Conservation (phyloP, 2,888 invertebrate species). For the Mesorhabditis belari region DNA sequence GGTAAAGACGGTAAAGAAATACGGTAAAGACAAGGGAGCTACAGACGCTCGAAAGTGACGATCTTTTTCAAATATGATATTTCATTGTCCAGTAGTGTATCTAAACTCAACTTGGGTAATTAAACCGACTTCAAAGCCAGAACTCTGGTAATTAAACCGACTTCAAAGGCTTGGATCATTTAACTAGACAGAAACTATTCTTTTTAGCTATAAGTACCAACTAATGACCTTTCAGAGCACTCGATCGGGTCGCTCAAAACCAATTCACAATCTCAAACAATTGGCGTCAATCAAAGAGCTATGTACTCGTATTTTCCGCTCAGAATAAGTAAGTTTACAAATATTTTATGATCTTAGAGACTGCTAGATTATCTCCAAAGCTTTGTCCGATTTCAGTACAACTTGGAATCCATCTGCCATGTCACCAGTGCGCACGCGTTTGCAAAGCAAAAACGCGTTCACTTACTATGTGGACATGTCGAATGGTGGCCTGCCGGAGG, state of each 20-base stretch:
- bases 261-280: neutral
- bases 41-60: no score
- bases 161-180: no score
- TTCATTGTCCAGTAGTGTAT: no score
- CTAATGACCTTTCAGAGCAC: neutral
- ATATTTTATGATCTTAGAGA: neutral
- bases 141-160: no score
- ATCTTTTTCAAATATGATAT: no score
- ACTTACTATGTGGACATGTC: neutral
- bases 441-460: neutral
- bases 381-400: neutral
- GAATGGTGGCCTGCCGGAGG: neutral
- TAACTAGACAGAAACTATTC: neutral
- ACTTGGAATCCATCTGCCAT: neutral
- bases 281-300: neutral
- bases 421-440: neutral
- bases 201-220: neutral
- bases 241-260: neutral
- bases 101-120: no score
- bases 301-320: neutral
- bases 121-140: no score
- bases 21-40: no score
- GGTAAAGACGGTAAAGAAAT: no score
- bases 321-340: neutral
- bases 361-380: neutral